Conservation (phyloP, 2,113 vertebrate species). For the Leptosomus discolor region DNA sequence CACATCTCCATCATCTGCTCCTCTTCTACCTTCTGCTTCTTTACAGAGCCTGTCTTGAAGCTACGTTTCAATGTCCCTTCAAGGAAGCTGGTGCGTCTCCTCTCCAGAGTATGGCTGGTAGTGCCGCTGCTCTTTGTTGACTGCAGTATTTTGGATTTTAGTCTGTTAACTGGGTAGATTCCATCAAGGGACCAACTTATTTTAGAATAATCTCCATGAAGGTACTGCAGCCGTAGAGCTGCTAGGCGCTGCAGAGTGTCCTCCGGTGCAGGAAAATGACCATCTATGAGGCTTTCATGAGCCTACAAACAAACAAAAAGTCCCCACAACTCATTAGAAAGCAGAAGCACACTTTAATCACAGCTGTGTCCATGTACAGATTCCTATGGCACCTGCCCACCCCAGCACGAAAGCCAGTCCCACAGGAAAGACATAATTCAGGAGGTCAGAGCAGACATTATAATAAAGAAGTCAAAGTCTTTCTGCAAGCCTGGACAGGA, state of each 20-base stretch:
- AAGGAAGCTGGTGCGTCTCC: constrained; percentile 86
- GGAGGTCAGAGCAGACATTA: neutral
- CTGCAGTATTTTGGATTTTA: constrained; percentile 87
- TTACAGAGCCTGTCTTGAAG: constrained; percentile 89
- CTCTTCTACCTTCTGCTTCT: constrained; percentile 90
- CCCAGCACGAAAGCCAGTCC: neutral
- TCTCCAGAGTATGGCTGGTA: constrained; percentile 74
- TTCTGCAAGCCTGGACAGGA: neutral
- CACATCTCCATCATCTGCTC: constrained; percentile 96
- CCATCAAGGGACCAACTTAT: constrained; percentile 84
- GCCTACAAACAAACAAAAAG: constrained; percentile 71
- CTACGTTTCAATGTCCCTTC: constrained; percentile 87
- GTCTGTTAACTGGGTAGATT: constrained; percentile 86
- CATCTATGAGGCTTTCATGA: constrained; percentile 89
- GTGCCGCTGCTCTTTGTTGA: constrained; percentile 82
- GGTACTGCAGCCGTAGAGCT: constrained; percentile 87
- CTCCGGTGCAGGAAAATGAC: constrained; percentile 89
- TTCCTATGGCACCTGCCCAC: neutral
- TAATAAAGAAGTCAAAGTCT: neutral
- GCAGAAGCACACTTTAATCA: neutral
- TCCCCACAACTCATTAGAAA: neutral
- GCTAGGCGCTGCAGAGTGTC: constrained; percentile 89
- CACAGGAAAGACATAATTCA: neutral
- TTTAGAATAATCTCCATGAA: constrained; percentile 84
- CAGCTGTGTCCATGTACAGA: neutral